These are phyloP conservation scores for Eupithecia subfuscata DNA, from an alignment of 2,888 invertebrate species.

Conservation along the genomic window DNA sequence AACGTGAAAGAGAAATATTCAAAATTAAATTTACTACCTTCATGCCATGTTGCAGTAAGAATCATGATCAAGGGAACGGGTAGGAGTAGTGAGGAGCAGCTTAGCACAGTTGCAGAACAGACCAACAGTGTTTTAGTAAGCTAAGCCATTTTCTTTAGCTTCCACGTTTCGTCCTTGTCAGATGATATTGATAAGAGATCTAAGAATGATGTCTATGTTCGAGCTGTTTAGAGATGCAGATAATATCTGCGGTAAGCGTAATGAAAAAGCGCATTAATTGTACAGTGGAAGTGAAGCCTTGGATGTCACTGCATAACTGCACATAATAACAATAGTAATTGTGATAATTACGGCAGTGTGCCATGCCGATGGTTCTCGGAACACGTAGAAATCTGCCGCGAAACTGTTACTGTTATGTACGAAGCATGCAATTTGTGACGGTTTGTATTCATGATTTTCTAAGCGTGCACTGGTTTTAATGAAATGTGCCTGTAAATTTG, in stretches of 20 bases:
- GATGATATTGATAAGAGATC: background rate
- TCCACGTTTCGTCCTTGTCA: background rate
- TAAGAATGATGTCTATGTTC: background rate
- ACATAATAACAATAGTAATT: slow-evolving; percentile 58
- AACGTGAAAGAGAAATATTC: too few species aligned
- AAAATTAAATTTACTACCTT: too few species aligned
- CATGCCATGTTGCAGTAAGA: too few species aligned
- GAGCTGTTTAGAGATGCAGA: background rate
- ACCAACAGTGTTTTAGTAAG: background rate
- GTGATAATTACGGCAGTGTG: slow-evolving; percentile 53
- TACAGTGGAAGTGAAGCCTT: slow-evolving; percentile 31
- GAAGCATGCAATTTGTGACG: slow-evolving; percentile 39
- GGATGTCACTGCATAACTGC: slow-evolving; percentile 54
- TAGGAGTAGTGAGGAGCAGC: too few species aligned
- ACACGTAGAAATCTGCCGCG: slow-evolving; percentile 51
- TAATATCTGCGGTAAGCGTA: background rate
- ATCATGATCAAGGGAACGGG: too few species aligned
- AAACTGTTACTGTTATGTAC: slow-evolving; percentile 34
- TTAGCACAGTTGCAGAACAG: background rate
- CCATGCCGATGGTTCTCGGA: slow-evolving; percentile 53
- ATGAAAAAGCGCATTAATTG: slow-evolving; percentile 39
- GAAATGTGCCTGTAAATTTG: slow-evolving; percentile 5
- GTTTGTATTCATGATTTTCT: slow-evolving; percentile 33
- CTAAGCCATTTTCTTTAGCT: background rate
- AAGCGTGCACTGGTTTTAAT: background rate